These are phyloP conservation scores for Drosophila parthenogenetica DNA, from an alignment of 2,888 invertebrate genomes.

Conservation along the genomic window DNA sequence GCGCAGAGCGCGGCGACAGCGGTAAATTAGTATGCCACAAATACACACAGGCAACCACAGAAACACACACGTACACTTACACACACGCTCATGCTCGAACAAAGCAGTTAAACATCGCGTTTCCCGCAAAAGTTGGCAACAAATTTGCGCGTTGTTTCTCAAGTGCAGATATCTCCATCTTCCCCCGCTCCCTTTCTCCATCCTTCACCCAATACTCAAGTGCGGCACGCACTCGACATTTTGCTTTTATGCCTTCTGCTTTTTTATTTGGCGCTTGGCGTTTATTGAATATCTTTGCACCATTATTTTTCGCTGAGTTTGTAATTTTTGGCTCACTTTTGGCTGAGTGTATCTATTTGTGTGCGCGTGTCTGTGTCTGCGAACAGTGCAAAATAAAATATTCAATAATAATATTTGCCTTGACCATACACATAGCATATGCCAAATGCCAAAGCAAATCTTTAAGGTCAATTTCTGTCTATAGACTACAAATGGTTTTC, in stretches of 20 bases:
- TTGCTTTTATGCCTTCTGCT: slow-evolving; percentile 13
- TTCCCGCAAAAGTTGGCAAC: slow-evolving; percentile 74
- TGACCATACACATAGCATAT: slow-evolving; percentile 73
- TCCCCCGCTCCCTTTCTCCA: background rate
- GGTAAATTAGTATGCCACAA: slow-evolving; percentile 56
- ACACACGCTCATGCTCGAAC: slow-evolving; percentile 7
- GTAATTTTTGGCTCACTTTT: slow-evolving; percentile 52
- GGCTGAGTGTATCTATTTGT: background rate
- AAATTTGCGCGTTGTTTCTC: slow-evolving; percentile 72
- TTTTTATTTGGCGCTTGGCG: slow-evolving; percentile 58
- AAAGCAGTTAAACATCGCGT: slow-evolving; percentile 28
- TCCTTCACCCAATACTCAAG: slow-evolving; percentile 50
- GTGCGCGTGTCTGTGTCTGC: slow-evolving; percentile 1
- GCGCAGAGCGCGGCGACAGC: slow-evolving; percentile 45
- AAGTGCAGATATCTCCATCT: slow-evolving; percentile 48
- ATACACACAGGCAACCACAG: slow-evolving; percentile 15
- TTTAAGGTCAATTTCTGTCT: slow-evolving; percentile 32
- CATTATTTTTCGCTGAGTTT: slow-evolving; percentile 68
- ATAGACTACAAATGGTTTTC: slow-evolving; percentile 25
- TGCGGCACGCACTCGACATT: slow-evolving; percentile 76
- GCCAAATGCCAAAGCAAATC: slow-evolving; percentile 58
- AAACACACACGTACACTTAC: background rate
- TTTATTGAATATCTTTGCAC: slow-evolving; percentile 66
- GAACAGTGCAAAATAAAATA: slow-evolving; percentile 60
- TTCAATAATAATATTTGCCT: slow-evolving; percentile 75